Evolutionary conservation across 2,888 invertebrate species (phyloP), one percentile per base, ranked within the genome.

Genomic region (Hermodice carunculata): DNA sequence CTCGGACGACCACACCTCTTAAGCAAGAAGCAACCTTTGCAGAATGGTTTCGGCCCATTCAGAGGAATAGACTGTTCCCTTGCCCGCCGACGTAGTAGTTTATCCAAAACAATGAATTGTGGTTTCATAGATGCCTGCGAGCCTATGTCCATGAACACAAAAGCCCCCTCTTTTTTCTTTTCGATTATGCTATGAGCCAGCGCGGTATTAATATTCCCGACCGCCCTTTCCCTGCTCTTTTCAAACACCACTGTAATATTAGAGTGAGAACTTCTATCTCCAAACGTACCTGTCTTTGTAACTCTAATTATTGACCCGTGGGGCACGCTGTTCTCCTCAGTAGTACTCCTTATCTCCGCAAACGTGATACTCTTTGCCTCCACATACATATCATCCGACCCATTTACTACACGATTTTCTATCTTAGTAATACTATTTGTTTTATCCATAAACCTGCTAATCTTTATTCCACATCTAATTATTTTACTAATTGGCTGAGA

Each of bases 401-500:
- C 85, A 77, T 88, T 88, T 88, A 87, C 89, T 78, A 86, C 86
- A 84, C 91, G 91, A 1, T 92, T 92, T 90, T 89, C 90, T 88
- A 84, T 89, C 78, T 87, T 91, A 84, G 88, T 91, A 61, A 85
- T 90, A 78, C 85, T 91, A 84, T 91, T 92, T 90, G 89, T 91
- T 64, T 78, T 89, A 72, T 91, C 91, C 4, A 92, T 92, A 87
- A 87, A 90, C 78, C 86, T 91, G 81, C 88, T 92, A 87, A 90
- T 91, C 89, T 87, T 91, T 87, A 89, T 90, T 0, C 91, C 90
- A 68, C 91, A 91, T 89, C 87, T 92, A 86, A 87, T 91, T 87
- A 89, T 89, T 84, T 90, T 92, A 89, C 88, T 92, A 84, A 87
- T 92, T 82, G 91, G 91, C 0, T 92, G 92, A 70, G 92, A 92